phyloP scores from a whole-genome alignment of 2,888 invertebrate genomes.

The Zele albiditarsus region DNA sequence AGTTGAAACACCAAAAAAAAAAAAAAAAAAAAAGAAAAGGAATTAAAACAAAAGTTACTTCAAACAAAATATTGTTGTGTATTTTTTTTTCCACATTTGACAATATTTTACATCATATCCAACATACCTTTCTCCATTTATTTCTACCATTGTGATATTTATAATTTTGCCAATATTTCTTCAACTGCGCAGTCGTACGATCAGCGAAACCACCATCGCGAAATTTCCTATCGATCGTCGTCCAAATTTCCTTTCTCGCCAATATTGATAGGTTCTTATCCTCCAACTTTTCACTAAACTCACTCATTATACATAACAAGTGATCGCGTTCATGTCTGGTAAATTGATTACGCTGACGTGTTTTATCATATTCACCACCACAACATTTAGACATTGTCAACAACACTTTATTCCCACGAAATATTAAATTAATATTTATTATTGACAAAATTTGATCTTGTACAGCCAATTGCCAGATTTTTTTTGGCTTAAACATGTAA shows the following conservation, averaged over 20 bases:
- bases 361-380: constrained; percentile 40
- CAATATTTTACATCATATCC: neutral
- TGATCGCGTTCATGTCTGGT: constrained; percentile 54
- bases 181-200: constrained; percentile 56
- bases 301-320: constrained; percentile 54
- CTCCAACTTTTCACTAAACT: constrained; percentile 53
- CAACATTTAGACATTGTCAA: constrained; percentile 7
- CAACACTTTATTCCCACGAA: neutral
- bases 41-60: constrained; percentile 4
- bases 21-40: neutral
- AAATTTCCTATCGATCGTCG: constrained; percentile 55
- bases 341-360: constrained; percentile 54
- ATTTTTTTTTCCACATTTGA: neutral
- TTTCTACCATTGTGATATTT: constrained; percentile 57
- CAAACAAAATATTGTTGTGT: constrained; percentile 7
- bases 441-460: neutral
- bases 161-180: constrained; percentile 60
- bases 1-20: neutral
- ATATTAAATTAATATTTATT: constrained; percentile 7
- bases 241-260: constrained; percentile 56
- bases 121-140: constrained; percentile 19
- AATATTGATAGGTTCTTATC: constrained; percentile 53
- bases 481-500: constrained; percentile 14
- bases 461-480: neutral
- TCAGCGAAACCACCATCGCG: constrained; percentile 51